Percentiles rank a stretch among this genome's conserved stretches.
Conservation (phyloP, 1,140 invertebrate species). For the Arctopsyche grandis region DNA sequence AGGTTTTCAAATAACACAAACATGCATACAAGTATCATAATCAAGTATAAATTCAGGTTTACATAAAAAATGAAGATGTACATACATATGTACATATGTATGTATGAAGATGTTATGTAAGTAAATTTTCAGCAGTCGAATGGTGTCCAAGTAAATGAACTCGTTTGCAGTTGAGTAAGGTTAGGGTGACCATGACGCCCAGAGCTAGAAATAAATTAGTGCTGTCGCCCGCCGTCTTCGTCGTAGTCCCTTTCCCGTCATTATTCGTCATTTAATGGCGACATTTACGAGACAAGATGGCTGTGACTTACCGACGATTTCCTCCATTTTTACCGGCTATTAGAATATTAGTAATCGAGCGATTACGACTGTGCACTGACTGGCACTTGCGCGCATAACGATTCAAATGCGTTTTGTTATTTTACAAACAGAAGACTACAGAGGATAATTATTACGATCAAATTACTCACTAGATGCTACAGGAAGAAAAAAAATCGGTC, state of each 20-base stretch:
- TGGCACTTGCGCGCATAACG: background rate
- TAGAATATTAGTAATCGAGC: constrained; percentile 41
- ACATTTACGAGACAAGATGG: constrained; percentile 38
- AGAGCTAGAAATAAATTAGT: constrained; percentile 3
- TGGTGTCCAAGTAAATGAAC: too few species aligned
- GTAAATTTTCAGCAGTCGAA: background rate
- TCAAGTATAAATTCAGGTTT: background rate
- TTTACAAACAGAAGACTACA: too few species aligned
- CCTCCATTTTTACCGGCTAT: constrained; percentile 39
- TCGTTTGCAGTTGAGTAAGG: background rate
- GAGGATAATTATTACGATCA: too few species aligned
- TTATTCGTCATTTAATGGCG: constrained; percentile 48
- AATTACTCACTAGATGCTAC: too few species aligned
- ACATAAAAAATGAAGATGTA: too few species aligned
- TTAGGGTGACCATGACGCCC: background rate
- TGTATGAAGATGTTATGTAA: background rate
- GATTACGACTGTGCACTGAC: constrained; percentile 22
- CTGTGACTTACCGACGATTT: constrained; percentile 17
- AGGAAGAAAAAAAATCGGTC: too few species aligned
- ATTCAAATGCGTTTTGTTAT: too few species aligned
- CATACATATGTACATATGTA: background rate
- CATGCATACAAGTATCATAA: background rate
- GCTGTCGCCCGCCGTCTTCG: background rate
- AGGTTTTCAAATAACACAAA: background rate
- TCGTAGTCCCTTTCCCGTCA: constrained; percentile 17